These are phyloP conservation scores for Epirrhoe alternata DNA, from an alignment of 2,888 invertebrate species.

Conservation along the genomic window DNA sequence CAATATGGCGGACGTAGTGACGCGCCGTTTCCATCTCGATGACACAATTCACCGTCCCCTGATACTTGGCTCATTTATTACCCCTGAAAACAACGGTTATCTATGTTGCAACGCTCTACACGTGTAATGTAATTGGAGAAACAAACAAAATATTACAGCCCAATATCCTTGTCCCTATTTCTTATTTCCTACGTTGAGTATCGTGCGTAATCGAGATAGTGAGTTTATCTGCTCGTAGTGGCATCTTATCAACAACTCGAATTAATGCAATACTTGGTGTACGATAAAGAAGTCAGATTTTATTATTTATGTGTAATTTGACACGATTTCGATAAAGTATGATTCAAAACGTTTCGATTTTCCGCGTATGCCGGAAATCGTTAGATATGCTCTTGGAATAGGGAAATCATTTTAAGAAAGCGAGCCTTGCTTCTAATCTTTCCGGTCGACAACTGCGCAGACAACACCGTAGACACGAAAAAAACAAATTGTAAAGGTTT, in stretches of 20 bases:
- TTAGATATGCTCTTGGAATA: slow-evolving; percentile 26
- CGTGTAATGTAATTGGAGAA: slow-evolving; percentile 72
- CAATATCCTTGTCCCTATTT: slow-evolving; percentile 82
- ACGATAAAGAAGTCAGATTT: slow-evolving; percentile 63
- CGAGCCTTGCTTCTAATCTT: slow-evolving; percentile 33
- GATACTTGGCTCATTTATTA: slow-evolving; percentile 35
- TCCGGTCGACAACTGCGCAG: slow-evolving; percentile 41
- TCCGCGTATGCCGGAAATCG: slow-evolving; percentile 33
- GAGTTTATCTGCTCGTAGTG: slow-evolving; percentile 65
- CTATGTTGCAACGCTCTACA: slow-evolving; percentile 71
- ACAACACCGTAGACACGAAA: slow-evolving; percentile 51
- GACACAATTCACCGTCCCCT: slow-evolving; percentile 58
- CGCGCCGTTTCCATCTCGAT: slow-evolving; percentile 71
- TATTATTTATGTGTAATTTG: slow-evolving; percentile 62
- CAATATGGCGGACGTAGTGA: slow-evolving; percentile 76
- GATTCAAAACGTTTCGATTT: slow-evolving; percentile 29
- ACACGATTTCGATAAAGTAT: slow-evolving; percentile 53
- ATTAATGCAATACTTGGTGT: slow-evolving; percentile 68
- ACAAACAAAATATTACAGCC: slow-evolving; percentile 68
- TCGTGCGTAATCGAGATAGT: slow-evolving; percentile 75
- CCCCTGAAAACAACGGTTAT: slow-evolving; percentile 44
- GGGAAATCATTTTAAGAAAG: slow-evolving; percentile 37
- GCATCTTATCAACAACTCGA: slow-evolving; percentile 72
- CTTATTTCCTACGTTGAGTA: slow-evolving; percentile 75
- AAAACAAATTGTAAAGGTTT: slow-evolving; percentile 59